A percentile compares a stretch with the other conserved stretches of the same genome.
phyloP scores from a whole-genome alignment of 2,888 invertebrate species.

The Leptinotarsa peninsularis region DNA sequence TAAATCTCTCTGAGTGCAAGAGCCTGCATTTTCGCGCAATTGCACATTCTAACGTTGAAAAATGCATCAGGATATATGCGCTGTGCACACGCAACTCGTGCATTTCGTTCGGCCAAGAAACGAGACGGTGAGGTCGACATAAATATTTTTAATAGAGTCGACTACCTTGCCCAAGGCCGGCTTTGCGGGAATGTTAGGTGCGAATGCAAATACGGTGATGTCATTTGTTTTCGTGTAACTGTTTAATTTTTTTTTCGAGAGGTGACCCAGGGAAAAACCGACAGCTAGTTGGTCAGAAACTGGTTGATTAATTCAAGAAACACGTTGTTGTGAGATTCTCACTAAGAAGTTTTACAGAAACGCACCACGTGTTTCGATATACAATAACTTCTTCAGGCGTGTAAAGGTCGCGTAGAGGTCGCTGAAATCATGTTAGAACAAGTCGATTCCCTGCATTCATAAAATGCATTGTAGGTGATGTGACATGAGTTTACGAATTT shows the following conservation, averaged over 20 bases:
- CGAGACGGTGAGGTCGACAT: neutral
- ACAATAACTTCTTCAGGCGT: too few relatives aligned
- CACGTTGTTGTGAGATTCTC: too few relatives aligned
- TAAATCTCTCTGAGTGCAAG: neutral
- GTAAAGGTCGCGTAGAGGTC: too few relatives aligned
- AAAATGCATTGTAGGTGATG: too few relatives aligned
- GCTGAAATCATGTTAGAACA: too few relatives aligned
- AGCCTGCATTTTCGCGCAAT: neutral
- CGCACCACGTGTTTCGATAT: too few relatives aligned
- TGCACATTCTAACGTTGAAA: slow-evolving; percentile 2
- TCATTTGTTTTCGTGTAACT: slow-evolving; percentile 6
- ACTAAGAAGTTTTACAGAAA: too few relatives aligned
- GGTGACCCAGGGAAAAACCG: neutral
- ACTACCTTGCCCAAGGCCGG: neutral
- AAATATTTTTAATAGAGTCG: neutral
- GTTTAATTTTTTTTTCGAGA: neutral
- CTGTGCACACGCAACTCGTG: neutral
- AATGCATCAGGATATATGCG: neutral
- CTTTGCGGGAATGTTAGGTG: neutral
- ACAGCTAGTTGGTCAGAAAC: neutral
- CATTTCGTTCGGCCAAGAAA: neutral
- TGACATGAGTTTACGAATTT: too few relatives aligned
- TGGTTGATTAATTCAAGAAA: too few relatives aligned
- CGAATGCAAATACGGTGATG: neutral
- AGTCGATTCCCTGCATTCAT: too few relatives aligned